Percentiles rank a stretch among this genome's conserved stretches.
Conservation (phyloP, 2,797 vertebrate genomes). For the Gouania willdenowi region DNA sequence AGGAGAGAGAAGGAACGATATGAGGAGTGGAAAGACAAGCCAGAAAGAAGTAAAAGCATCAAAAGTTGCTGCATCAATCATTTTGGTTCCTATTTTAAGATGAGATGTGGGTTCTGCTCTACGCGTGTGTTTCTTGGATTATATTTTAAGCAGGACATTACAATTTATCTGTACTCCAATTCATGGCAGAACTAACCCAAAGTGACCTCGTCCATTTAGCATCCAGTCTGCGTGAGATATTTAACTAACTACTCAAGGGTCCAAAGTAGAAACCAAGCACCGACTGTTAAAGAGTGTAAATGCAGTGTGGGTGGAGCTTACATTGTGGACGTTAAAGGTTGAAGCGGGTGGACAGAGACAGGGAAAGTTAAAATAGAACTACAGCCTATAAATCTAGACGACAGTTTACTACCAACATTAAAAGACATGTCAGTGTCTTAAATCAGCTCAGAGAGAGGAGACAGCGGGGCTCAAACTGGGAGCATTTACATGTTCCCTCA, state of each 20-base stretch:
- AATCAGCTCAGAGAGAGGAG: constrained; percentile 56
- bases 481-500: constrained; percentile 60
- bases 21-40: constrained; percentile 16
- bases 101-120: background rate
- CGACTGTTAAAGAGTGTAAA: constrained; percentile 27
- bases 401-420: constrained; percentile 67
- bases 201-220: background rate
- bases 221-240: background rate
- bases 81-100: background rate
- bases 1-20: constrained; percentile 23
- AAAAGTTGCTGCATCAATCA: background rate
- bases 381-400: constrained; percentile 58
- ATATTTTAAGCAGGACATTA: background rate
- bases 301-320: constrained; percentile 14
- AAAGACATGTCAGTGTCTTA: constrained; percentile 65
- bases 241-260: background rate
- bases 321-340: too few species aligned
- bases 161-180: too few species aligned
- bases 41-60: background rate
- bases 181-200: constrained; percentile 2
- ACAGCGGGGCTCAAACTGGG: constrained; percentile 56
- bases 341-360: constrained; percentile 38
- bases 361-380: constrained; percentile 35
- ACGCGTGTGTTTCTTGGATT: background rate
- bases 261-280: background rate